A percentile compares a stretch with the other conserved stretches of the same genome.
These are phyloP conservation scores for Sebastes iracundus DNA, from an alignment of 2,797 vertebrate species.

Conservation along the genomic window DNA sequence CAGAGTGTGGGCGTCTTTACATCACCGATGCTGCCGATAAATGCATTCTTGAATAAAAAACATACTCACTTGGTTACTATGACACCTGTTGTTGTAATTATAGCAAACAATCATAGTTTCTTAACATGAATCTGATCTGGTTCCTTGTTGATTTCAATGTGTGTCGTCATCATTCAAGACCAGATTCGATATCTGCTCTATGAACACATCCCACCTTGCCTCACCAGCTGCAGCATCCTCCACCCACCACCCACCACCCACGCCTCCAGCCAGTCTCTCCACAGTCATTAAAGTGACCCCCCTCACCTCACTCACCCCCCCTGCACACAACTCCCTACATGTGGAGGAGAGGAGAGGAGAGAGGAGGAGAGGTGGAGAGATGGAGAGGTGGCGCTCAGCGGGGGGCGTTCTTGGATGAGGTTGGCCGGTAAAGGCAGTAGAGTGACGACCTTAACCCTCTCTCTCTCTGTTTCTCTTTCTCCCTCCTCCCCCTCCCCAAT, in stretches of 20 bases:
- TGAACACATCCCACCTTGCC: constrained; percentile 27
- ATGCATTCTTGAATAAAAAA: neutral
- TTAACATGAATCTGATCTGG: neutral
- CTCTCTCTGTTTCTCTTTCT: constrained; percentile 74
- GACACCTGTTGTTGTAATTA: neutral
- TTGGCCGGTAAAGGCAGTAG: constrained; percentile 74
- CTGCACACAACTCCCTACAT: constrained; percentile 59
- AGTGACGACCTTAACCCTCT: constrained; percentile 83
- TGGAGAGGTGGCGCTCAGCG: constrained; percentile 76
- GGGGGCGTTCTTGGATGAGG: constrained; percentile 75
- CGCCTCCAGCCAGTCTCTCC: constrained; percentile 79
- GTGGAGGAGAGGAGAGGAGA: constrained; percentile 51
- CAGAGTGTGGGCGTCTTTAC: neutral
- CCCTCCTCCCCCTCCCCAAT: constrained; percentile 47
- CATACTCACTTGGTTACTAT: neutral
- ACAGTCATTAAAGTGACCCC: constrained; percentile 54
- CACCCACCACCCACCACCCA: constrained; percentile 53
- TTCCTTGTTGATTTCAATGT: neutral
- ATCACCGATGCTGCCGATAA: neutral
- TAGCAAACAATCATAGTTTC: neutral
- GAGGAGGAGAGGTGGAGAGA: constrained; percentile 68
- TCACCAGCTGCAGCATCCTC: constrained; percentile 53
- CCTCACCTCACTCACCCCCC: neutral
- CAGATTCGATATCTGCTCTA: constrained; percentile 22
- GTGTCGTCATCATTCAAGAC: neutral